These are phyloP conservation scores for Drosophila ironensis DNA, from an alignment of 1,140 invertebrate species.

Conservation along the genomic window DNA sequence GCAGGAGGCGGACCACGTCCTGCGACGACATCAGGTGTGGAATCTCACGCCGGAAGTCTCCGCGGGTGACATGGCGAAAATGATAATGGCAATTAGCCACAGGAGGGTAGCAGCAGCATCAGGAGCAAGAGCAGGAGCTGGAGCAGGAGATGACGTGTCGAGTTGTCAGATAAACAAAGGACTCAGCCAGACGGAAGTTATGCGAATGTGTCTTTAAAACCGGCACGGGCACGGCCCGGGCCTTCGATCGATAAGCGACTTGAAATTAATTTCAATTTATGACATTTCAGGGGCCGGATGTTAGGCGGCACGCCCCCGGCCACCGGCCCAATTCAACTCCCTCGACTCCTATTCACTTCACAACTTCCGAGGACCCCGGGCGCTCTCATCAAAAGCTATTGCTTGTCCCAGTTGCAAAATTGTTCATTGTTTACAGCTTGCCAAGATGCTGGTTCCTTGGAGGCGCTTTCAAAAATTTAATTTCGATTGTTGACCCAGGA, in stretches of 20 bases:
- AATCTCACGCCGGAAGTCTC: constrained; percentile 17
- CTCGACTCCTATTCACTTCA: constrained; percentile 1
- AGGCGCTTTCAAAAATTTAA: constrained; percentile 41
- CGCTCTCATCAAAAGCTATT: constrained; percentile 37
- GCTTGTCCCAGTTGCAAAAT: constrained; percentile 42
- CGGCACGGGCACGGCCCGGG: not conserved
- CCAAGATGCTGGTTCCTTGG: constrained; percentile 32
- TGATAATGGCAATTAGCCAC: constrained; percentile 23
- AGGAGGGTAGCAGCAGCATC: too few relatives aligned
- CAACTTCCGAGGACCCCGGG: constrained; percentile 36
- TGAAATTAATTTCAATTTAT: constrained; percentile 45
- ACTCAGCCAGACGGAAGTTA: constrained; percentile 24
- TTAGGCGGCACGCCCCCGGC: not conserved
- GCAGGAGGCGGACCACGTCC: not conserved
- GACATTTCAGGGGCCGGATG: constrained; percentile 10
- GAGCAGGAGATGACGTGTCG: not conserved
- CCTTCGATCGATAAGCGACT: constrained; percentile 9
- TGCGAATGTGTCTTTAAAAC: constrained; percentile 20
- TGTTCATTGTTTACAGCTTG: constrained; percentile 43
- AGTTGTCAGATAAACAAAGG: constrained; percentile 29
- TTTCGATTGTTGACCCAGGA: constrained; percentile 53
- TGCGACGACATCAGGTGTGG: constrained; percentile 24
- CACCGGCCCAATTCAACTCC: not conserved
- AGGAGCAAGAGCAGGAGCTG: too few relatives aligned
- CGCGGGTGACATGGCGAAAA: constrained; percentile 30